These are phyloP conservation scores for Amia ocellicauda DNA, from an alignment of 2,113 vertebrate species.

Conservation along the genomic window DNA sequence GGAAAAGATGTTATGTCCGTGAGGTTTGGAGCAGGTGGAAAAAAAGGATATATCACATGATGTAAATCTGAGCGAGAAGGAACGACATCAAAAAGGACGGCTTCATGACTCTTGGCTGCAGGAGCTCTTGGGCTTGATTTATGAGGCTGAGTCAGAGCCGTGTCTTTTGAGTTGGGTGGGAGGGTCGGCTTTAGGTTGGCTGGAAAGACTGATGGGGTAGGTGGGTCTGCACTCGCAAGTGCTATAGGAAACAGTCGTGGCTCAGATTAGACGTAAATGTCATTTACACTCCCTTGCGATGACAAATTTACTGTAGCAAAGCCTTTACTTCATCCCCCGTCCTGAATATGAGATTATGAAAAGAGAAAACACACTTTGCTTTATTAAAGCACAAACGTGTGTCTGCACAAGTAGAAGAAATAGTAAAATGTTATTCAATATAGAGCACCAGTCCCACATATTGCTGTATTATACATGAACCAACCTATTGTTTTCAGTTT, in stretches of 20 bases:
- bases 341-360: no score
- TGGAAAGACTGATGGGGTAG: neutral
- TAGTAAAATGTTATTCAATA: no score
- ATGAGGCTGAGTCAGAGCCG: conserved; percentile 1
- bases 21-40: conserved; percentile 22
- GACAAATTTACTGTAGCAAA: neutral
- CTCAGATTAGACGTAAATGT: neutral
- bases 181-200: neutral
- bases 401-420: no score
- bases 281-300: neutral
- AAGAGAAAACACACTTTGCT: no score
- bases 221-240: no score
- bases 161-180: neutral
- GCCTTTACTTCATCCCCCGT: neutral
- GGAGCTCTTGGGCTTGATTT: conserved; percentile 20
- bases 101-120: neutral
- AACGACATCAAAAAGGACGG: conserved; percentile 16
- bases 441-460: no score
- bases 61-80: conserved; percentile 1
- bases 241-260: neutral
- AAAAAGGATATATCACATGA: conserved; percentile 20
- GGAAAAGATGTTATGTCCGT: conserved; percentile 13
- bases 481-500: no score
- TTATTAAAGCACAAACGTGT: no score
- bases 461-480: no score